Base-by-base conservation (phyloP, 2,888 invertebrate species). In the Amphipoea lucens region DNA sequence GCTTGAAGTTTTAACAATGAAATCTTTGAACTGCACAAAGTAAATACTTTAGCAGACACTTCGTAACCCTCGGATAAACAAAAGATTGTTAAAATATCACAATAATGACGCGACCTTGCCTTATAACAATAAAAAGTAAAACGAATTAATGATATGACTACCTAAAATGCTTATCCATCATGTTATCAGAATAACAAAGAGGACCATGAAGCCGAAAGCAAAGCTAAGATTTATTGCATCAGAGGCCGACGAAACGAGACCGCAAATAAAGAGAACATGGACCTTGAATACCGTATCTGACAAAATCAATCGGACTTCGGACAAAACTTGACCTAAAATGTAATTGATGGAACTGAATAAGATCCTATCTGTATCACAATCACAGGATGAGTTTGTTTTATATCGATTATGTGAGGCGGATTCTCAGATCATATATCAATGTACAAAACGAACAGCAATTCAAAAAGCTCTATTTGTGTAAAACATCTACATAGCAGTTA, bases 261-360 rank as follows among this genome's bases (percentile, higher is more conserved):
- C 95, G 96, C 96, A 95, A 96, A 96, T 96, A 97, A 96, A 96
- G 96, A 97, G 96, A 96, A 96, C 95, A 96, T 94, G 93, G 93
- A 96, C 97, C 97, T 97, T 97, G 97, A 96, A 94, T 93, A 93
- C 93, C 91, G 95, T 96, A 96, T 96, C 97, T 96, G 96, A 96
- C 96, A 96, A 96, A 97, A 97, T 96, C 96, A 95, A 96, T 96
- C 96, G 95, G 95, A 94, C 95, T 95, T 92, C 89, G 93, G 93
- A 94, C 95, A 95, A 96, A 95, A 95, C 96, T 96, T 96, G 96
- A 96, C 96, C 96, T 95, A 96, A 95, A 95, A 96, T 93, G 84
- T 92, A 93, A 94, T 94, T 93, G 94, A 95, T 95, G 94, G 93
- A 95, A 94, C 94, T 89, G 57, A 78, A 87, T 84, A 85, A 81